Conservation (phyloP, 2,888 invertebrate genomes). For the Capitulum mitella region DNA sequence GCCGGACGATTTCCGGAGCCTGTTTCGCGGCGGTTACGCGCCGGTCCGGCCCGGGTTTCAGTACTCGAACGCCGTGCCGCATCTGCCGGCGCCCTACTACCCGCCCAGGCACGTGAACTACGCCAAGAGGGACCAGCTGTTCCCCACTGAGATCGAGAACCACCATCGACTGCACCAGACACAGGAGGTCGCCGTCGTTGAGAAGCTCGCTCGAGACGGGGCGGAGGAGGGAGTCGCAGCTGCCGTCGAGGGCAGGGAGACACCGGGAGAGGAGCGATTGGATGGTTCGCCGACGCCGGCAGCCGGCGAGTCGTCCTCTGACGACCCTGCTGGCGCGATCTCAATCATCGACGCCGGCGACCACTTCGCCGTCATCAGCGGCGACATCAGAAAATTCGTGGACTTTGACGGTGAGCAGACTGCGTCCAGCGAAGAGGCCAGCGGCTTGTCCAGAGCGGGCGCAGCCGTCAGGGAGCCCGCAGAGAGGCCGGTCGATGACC, state of each 20-base stretch:
- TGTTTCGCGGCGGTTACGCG: not conserved
- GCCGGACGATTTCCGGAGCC: not conserved
- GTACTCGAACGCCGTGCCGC: not conserved
- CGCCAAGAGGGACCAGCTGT: not conserved
- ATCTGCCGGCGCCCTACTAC: not conserved
- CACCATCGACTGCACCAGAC: too few species aligned
- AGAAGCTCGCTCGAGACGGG: not conserved
- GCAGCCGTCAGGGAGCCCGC: not conserved
- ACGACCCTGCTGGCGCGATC: not conserved
- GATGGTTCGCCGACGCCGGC: not conserved
- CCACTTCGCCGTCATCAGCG: constrained; percentile 7
- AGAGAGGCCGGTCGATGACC: not conserved
- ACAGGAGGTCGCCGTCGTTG: not conserved
- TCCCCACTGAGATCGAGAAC: not conserved
- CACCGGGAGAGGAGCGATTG: not conserved
- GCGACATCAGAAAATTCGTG: not conserved
- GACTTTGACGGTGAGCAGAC: not conserved
- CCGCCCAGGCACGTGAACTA: not conserved
- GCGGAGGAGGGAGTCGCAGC: not conserved
- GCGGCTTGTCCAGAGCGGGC: too few species aligned
- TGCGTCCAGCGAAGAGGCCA: not conserved
- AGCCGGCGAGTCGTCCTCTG: not conserved
- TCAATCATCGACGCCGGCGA: constrained; percentile 2
- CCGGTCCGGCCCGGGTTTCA: not conserved
- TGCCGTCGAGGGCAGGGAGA: not conserved